Percentiles rank a stretch among this genome's conserved stretches.
phyloP scores from a whole-genome alignment of 1,140 invertebrate species.

The Prorops nasuta region DNA sequence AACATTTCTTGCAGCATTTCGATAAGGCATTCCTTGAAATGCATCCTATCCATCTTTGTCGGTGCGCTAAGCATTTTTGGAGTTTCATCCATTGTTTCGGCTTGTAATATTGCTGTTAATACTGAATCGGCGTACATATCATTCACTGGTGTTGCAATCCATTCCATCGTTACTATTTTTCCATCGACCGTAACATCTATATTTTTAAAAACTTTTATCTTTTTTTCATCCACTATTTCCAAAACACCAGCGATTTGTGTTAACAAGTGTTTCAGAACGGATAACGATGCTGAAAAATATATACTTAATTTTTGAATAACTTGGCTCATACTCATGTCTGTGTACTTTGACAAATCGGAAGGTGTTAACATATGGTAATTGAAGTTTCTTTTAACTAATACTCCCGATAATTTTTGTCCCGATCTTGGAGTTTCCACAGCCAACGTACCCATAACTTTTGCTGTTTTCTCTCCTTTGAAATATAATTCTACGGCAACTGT shows the following conservation, averaged over 20 bases:
- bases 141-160: conserved; percentile 91
- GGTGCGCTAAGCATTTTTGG: conserved; percentile 62
- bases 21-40: conserved; percentile 90
- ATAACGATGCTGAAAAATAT: conserved; percentile 76
- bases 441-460: conserved; percentile 93
- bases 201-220: conserved; percentile 73
- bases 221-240: conserved; percentile 72
- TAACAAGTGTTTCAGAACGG: conserved; percentile 80
- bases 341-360: conserved; percentile 91
- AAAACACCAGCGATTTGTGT: conserved; percentile 81
- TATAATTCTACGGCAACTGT: conserved; percentile 90
- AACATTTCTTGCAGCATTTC: conserved; percentile 95
- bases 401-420: conserved; percentile 81
- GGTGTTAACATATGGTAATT: conserved; percentile 95
- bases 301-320: conserved; percentile 90
- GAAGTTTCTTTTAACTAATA: conserved; percentile 96
- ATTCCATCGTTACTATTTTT: conserved; percentile 84
- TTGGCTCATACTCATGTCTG: conserved; percentile 89
- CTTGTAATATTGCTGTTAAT: conserved; percentile 78
- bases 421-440: conserved; percentile 81
- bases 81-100: conserved; percentile 66
- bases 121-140: conserved; percentile 98
- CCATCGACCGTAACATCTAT: conserved; percentile 83
- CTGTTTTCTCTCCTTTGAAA: conserved; percentile 96
- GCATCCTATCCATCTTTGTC: conserved; percentile 78